phyloP scores from a whole-genome alignment of 2,888 invertebrate species.

The Steinernema scapterisci region DNA sequence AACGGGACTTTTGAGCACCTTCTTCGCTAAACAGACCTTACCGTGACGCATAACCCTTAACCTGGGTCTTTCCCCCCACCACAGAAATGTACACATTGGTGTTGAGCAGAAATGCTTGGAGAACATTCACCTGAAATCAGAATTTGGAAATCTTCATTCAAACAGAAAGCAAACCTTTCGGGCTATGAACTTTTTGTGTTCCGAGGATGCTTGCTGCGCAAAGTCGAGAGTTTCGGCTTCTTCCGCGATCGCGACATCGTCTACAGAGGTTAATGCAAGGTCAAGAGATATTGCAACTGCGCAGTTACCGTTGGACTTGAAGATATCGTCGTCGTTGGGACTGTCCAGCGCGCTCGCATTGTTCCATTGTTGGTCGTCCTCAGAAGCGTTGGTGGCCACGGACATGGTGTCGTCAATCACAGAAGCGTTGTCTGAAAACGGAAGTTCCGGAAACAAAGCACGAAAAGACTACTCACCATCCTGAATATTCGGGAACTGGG shows the following conservation, averaged over 20 bases:
- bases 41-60: conserved; percentile 39
- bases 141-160: not conserved
- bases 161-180: not conserved
- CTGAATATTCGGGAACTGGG: conserved; percentile 16
- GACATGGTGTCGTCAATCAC: conserved; percentile 41
- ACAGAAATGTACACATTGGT: conserved; percentile 35
- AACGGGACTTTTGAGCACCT: not conserved
- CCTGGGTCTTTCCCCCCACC: conserved; percentile 15
- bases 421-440: not conserved
- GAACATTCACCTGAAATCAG: conserved; percentile 36
- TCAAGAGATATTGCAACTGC: conserved; percentile 30
- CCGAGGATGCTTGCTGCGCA: not conserved
- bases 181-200: not conserved
- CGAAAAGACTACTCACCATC: not conserved
- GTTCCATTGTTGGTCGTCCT: conserved; percentile 39
- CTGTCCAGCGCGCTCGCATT: conserved; percentile 30
- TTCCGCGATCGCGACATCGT: conserved; percentile 38
- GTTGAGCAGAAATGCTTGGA: conserved; percentile 34
- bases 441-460: not conserved
- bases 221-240: conserved; percentile 32
- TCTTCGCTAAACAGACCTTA: not conserved
- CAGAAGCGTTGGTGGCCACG: conserved; percentile 39
- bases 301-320: conserved; percentile 16
- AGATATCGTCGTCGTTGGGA: conserved; percentile 26
- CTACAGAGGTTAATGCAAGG: conserved; percentile 35